Evolutionary conservation across 2,888 invertebrate species (phyloP), one percentile per base, ranked within the genome.

Genomic region (Xestia c-nigrum): DNA sequence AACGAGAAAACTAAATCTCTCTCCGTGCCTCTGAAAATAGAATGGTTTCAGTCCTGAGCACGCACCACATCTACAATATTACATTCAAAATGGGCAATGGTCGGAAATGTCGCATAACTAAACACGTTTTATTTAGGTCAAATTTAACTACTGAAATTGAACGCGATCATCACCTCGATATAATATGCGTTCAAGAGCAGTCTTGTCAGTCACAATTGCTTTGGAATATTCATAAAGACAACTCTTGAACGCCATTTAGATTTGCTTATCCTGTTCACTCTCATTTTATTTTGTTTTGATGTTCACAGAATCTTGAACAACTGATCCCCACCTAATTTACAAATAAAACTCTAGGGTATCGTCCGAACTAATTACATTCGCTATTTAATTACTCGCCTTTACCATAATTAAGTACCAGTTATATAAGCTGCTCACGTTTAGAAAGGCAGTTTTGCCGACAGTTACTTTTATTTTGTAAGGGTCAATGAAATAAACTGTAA

Each of bases 371-470:
- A 80, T 75, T 75, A 65, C 50, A 40, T 80, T 75, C 69, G 38
- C 19, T n/a, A 59, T 80, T 75, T 61, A 52, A 76, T 76, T 81
- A 76, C 69, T 69, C 46, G n/a, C 14, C 52, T 69, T 24, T 57
- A 43, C 16, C 43, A 50, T 47, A 46, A 64, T 65, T 65, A 59
- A 31, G 24, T 55, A 57, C 50, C n/a, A 24, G 57, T 31, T 65
- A 59, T 64, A 75, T 52, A 69, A 61, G 40, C 59, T 38, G 19
- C 19, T 75, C 65, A 59, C 64, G 68, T 47, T 65, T 12, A 21
- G 24, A 47, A 46, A 55, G 21, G 31, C 46, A 38, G 40, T 31
- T 40, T 69, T 21, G 65, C 7, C 6, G n/a, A 61, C 3, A 61
- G 21, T 47, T 55, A 14, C 19, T n/a, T 78, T 38, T 43, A 40